Evolutionary conservation across 2,888 invertebrate genomes (phyloP).

Genomic region (Conchocele bisecta): DNA sequence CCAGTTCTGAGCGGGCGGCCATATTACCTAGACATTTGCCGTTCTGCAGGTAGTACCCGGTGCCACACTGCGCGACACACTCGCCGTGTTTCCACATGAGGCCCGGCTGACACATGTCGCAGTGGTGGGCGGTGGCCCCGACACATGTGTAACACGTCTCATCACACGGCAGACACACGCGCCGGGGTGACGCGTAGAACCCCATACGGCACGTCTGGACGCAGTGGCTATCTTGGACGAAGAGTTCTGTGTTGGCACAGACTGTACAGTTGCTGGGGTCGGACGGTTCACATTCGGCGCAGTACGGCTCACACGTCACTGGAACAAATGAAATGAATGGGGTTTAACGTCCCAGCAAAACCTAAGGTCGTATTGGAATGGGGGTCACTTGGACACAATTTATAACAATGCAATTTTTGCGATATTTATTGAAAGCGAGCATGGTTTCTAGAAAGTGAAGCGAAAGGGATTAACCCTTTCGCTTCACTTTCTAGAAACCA

Average conservation of each 20-base stretch:
- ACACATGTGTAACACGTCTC: slow-evolving; percentile 69
- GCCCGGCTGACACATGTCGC: slow-evolving; percentile 70
- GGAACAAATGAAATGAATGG: slow-evolving; percentile 13
- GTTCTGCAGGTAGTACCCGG: slow-evolving; percentile 63
- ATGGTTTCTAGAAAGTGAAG: too few species aligned
- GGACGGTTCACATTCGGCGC: slow-evolving; percentile 59
- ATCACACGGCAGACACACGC: slow-evolving; percentile 63
- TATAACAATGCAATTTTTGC: neutral
- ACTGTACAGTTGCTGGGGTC: slow-evolving; percentile 64
- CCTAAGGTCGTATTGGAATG: neutral
- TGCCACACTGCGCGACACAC: slow-evolving; percentile 71
- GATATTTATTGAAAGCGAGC: neutral
- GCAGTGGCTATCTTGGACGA: slow-evolving; percentile 68
- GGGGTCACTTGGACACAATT: neutral
- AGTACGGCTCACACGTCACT: slow-evolving; percentile 67
- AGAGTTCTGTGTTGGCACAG: slow-evolving; percentile 63
- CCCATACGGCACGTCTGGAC: slow-evolving; percentile 67
- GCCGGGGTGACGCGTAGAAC: slow-evolving; percentile 49
- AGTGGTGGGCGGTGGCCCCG: slow-evolving; percentile 65
- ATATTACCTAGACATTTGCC: slow-evolving; percentile 66
- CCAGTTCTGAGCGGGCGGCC: neutral
- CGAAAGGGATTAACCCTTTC: too few species aligned
- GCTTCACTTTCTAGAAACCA: too few species aligned
- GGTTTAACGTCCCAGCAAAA: neutral
- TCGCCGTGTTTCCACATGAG: slow-evolving; percentile 70